Evolutionary conservation across 2,888 invertebrate species (phyloP).

Genomic region (Netelia virgata): DNA sequence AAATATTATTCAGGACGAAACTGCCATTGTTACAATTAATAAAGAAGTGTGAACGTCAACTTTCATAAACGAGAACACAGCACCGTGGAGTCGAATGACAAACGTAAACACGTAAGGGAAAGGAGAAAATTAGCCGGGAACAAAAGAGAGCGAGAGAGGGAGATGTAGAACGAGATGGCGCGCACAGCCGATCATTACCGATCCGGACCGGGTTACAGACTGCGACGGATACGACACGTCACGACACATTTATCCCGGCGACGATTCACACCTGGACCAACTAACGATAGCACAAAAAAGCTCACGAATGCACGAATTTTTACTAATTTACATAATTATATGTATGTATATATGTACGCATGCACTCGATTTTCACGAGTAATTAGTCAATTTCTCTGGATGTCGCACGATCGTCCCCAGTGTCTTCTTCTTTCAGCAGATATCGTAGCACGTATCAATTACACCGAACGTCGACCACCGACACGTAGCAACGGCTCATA

Average conservation of each 20-base stretch:
- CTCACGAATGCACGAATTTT: not conserved
- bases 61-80: not conserved
- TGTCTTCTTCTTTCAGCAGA: not conserved
- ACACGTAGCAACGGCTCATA: conserved; percentile 51
- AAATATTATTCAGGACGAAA: no score
- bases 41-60: not conserved
- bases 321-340: not conserved
- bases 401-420: not conserved
- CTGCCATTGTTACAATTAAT: no score
- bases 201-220: conserved; percentile 47
- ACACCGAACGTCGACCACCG: conserved; percentile 30
- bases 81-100: conserved; percentile 28
- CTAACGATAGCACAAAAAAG: not conserved
- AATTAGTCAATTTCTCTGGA: not conserved
- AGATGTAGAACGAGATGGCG: conserved; percentile 36
- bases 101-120: conserved; percentile 49
- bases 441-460: conserved; percentile 18
- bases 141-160: conserved; percentile 33
- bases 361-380: not conserved
- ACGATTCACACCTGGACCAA: conserved; percentile 29
- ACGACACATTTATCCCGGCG: conserved; percentile 40
- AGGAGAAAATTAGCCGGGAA: conserved; percentile 20
- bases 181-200: conserved; percentile 54
- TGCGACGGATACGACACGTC: conserved; percentile 58
- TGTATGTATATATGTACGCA: not conserved